These are phyloP conservation scores for human DNA, from an alignment of 2,113 vertebrate species.

Conservation along the genomic window GRCh38 chr9:19529501-19530000, in stretches of 20 bases:
- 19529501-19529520: constrained; percentile 13
- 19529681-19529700: not conserved
- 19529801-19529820: no score
- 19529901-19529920: no score
- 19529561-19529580: not conserved
- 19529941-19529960: no score
- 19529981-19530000: no score
- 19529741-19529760: not conserved
- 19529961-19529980: no score
- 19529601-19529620: not conserved
- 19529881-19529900: no score
- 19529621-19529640: not conserved
- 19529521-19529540: not conserved
- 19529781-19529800: no score
- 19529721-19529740: not conserved
- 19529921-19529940: no score
- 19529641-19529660: not conserved
- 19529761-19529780: no score
- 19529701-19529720: not conserved
- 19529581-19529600: not conserved
- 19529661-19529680: not conserved
- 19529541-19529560: not conserved
- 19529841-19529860: no score
- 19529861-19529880: no score
- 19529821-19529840: no score